Evolutionary conservation across 2,888 invertebrate species (phyloP).

Genomic region (Agrochola circellaris): DNA sequence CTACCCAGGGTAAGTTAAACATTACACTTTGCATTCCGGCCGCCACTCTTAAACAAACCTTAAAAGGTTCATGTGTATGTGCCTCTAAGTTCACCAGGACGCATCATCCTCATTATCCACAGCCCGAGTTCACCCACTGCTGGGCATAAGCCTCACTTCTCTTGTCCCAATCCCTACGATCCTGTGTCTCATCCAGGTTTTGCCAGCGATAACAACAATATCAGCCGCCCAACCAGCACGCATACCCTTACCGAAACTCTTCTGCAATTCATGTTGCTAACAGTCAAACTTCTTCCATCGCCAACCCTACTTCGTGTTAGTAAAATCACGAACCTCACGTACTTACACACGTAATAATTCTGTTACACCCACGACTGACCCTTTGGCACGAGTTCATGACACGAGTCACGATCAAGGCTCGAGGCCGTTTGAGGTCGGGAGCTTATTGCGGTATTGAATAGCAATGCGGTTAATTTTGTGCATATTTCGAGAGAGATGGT

Average conservation of each 20-base stretch:
- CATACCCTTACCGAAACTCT: too few relatives aligned
- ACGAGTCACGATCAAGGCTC: constrained; percentile 48
- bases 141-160: too few relatives aligned
- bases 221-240: too few relatives aligned
- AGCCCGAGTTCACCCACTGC: too few relatives aligned
- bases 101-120: too few relatives aligned
- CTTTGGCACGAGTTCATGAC: constrained; percentile 21
- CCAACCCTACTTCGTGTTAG: constrained; percentile 18
- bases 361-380: constrained; percentile 39
- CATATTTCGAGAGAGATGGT: neutral
- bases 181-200: too few relatives aligned
- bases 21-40: too few relatives aligned
- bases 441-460: constrained; percentile 15
- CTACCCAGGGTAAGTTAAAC: neutral
- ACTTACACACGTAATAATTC: constrained; percentile 28
- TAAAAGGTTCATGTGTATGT: neutral
- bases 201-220: too few relatives aligned
- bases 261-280: neutral
- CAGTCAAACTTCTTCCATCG: neutral
- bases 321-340: constrained; percentile 32
- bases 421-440: constrained; percentile 55
- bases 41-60: neutral
- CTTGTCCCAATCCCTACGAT: too few relatives aligned
- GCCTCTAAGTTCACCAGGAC: too few relatives aligned
- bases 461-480: constrained; percentile 9